phyloP scores from a whole-genome alignment of 2,113 vertebrate genomes.

The Misgurnus anguillicaudatus region DNA sequence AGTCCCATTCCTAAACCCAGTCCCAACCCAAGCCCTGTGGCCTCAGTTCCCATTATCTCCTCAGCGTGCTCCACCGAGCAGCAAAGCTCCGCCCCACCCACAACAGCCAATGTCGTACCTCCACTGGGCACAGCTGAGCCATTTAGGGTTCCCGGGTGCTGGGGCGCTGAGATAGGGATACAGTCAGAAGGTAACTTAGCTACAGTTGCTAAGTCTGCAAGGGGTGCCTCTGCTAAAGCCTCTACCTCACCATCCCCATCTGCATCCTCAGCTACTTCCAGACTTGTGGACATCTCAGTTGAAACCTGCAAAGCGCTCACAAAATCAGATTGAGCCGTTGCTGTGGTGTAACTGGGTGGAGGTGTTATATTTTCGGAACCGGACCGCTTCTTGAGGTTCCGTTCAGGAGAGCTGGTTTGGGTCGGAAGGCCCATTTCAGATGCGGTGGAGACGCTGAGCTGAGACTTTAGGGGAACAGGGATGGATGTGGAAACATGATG shows the following conservation, averaged over 20 bases:
- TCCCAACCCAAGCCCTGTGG: conserved; percentile 70
- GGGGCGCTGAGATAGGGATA: conserved; percentile 16
- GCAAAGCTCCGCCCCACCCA: conserved; percentile 66
- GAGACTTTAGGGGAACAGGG: conserved; percentile 85
- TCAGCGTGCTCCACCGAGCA: conserved; percentile 93
- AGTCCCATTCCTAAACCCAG: conserved; percentile 51
- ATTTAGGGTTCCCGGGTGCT: conserved; percentile 67
- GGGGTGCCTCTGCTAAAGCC: not conserved
- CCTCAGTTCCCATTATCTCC: conserved; percentile 95
- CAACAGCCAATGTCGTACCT: conserved; percentile 1
- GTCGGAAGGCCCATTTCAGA: conserved; percentile 74
- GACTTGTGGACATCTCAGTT: conserved; percentile 66
- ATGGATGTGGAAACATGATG: conserved; percentile 86
- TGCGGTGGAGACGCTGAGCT: conserved; percentile 75
- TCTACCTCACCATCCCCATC: conserved; percentile 55
- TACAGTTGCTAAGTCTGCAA: not conserved
- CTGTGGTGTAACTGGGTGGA: conserved; percentile 79
- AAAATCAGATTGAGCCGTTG: conserved; percentile 66
- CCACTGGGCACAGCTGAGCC: conserved; percentile 69
- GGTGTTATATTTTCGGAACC: conserved; percentile 83
- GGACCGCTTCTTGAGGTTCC: conserved; percentile 82
- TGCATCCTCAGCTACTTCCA: conserved; percentile 71
- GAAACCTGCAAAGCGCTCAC: not conserved
- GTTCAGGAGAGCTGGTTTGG: conserved; percentile 82
- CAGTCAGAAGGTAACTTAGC: not conserved